Evolutionary conservation across 2,797 vertebrate genomes (phyloP).

Genomic region (Mormyrus hasselquistii): DNA sequence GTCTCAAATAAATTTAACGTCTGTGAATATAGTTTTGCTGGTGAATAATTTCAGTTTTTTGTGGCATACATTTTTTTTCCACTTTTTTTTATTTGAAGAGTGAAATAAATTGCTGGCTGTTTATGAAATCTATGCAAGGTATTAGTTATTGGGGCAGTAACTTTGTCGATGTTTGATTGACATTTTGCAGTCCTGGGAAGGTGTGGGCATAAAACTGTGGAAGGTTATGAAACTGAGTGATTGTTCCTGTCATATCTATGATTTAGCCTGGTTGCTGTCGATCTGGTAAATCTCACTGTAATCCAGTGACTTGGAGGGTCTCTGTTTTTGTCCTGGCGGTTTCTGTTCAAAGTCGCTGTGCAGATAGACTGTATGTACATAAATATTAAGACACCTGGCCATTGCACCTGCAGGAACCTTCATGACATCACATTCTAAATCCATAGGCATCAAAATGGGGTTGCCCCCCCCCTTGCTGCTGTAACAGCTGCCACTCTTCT

Average conservation of each 20-base stretch:
- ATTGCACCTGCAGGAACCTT: not conserved
- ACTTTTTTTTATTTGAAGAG: not conserved
- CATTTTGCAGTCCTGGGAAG: not conserved
- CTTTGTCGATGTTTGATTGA: not conserved
- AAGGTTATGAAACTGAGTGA: not conserved
- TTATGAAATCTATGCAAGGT: not conserved
- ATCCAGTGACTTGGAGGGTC: not conserved
- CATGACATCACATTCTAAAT: not conserved
- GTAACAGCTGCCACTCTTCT: not conserved
- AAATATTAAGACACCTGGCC: not conserved
- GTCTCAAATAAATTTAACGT: not conserved
- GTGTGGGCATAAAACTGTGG: not conserved
- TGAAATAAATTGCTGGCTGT: not conserved
- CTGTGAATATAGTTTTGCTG: not conserved
- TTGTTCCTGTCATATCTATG: not conserved
- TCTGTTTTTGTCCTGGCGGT: not conserved
- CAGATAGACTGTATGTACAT: not conserved
- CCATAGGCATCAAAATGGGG: not conserved
- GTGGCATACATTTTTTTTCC: not conserved
- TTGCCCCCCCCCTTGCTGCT: not conserved
- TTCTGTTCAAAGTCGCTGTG: not conserved
- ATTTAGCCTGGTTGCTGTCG: not conserved
- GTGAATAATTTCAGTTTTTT: not conserved
- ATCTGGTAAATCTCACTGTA: not conserved
- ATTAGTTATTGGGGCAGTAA: not conserved